Evolutionary conservation across 1,140 invertebrate genomes (phyloP).

Genomic region (Drosophila teissieri): DNA sequence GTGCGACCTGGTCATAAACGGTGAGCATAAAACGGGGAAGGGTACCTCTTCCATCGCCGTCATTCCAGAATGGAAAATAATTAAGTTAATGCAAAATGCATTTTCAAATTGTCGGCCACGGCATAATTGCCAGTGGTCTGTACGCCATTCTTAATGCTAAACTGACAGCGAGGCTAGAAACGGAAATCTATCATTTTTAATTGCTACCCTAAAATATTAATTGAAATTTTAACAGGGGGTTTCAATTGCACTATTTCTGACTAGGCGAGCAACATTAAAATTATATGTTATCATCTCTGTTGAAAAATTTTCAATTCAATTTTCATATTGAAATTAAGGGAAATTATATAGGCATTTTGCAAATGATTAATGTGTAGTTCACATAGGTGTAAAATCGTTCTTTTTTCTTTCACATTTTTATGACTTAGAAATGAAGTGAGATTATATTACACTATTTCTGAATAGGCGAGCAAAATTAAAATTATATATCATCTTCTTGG

Average conservation of each 20-base stretch:
- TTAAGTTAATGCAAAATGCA: conserved; percentile 80
- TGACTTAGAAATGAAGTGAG: too few relatives aligned
- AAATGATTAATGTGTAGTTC: background rate
- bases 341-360: background rate
- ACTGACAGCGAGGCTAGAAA: conserved; percentile 23
- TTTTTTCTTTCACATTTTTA: too few relatives aligned
- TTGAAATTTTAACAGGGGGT: conserved; percentile 3
- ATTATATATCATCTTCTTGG: too few relatives aligned
- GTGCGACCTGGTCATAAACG: conserved; percentile 70
- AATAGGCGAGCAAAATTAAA: too few relatives aligned
- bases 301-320: too few relatives aligned
- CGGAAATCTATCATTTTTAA: conserved; percentile 56
- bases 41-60: conserved; percentile 33
- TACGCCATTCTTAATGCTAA: conserved; percentile 41
- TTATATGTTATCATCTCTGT: background rate
- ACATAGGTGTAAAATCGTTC: too few relatives aligned
- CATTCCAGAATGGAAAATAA: conserved; percentile 67
- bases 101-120: conserved; percentile 61
- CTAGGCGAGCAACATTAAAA: background rate
- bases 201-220: conserved; percentile 1
- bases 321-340: conserved; percentile 1
- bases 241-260: background rate
- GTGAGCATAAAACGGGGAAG: conserved; percentile 25
- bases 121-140: conserved; percentile 55
- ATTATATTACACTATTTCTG: too few relatives aligned